Conservation (phyloP, 2,888 invertebrate species). For the Agriopis aurantiaria region DNA sequence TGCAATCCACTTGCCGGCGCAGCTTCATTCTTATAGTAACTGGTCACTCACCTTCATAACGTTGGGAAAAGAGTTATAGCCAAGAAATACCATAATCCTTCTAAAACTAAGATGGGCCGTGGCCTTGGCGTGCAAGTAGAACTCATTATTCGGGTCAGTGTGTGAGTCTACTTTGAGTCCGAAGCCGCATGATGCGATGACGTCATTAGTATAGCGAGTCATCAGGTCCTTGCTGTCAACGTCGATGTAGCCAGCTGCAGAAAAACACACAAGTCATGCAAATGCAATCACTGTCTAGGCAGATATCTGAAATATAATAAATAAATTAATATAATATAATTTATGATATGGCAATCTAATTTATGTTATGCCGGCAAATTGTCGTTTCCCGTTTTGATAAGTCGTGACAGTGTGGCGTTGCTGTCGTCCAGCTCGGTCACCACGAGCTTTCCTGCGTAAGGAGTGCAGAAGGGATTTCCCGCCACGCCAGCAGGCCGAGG, state of each 20-base stretch:
- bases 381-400: too few relatives aligned
- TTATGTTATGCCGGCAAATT: too few relatives aligned
- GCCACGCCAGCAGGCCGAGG: too few relatives aligned
- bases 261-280: not conserved
- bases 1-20: too few relatives aligned
- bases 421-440: too few relatives aligned
- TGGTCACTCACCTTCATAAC: constrained; percentile 44
- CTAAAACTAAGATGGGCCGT: constrained; percentile 66
- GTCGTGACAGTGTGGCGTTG: too few relatives aligned
- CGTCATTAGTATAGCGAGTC: constrained; percentile 79
- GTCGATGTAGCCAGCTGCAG: constrained; percentile 53
- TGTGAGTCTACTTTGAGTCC: constrained; percentile 85
- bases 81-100: constrained; percentile 49
- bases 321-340: too few relatives aligned
- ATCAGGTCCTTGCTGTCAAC: constrained; percentile 75
- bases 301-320: too few relatives aligned
- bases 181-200: constrained; percentile 83
- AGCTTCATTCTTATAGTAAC: too few relatives aligned
- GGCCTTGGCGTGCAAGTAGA: constrained; percentile 80
- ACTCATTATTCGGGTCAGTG: constrained; percentile 79
- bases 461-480: too few relatives aligned
- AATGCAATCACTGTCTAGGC: not conserved
- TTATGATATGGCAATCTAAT: too few relatives aligned
- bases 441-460: too few relatives aligned
- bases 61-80: constrained; percentile 45